Evolutionary conservation across 2,113 vertebrate genomes (phyloP), one percentile per base, ranked within the genome.

Genomic region (Perca flavescens): DNA sequence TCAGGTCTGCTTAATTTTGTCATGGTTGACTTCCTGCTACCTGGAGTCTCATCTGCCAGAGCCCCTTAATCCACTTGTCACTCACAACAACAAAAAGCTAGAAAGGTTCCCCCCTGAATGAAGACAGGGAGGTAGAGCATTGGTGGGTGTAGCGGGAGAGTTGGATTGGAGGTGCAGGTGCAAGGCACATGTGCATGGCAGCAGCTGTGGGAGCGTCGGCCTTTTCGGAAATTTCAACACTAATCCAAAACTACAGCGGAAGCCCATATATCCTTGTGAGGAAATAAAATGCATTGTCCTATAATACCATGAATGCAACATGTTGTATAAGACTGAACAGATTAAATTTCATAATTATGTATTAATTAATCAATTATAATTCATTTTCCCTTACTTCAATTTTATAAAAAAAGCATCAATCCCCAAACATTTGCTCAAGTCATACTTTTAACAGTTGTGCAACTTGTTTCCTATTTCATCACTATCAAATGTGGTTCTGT

Each of bases 1-100:
- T 95, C 93, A 90, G 86, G 85, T 95, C 89, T 74, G 88, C 91
- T 95, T 94, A 92, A 94, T 94, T 94, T 89, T 53, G 85, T 95
- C 92, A 91, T 86, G 92, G 63, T 84, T 89, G 75, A 92, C 83
- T 95, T 93, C 79, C 83, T 79, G 61, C 76, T 86, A 88, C 80
- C 85, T 52, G 40, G 15, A 52, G 74, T 82, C 74, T 47, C 82
- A 90, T 88, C 92, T 94, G 94, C 88, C 93, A 93, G 80, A 83
- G 88, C 80, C 47, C 84, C 89, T 95, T 92, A 90, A 93, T 91
- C 89, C 89, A 88, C 84, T 94, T 92, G 92, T 94, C 94, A 93
- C 88, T 94, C 90, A 91, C 58, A 25, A 80, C 88, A 73, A 93
- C 86, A 93, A 91, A 92, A 94, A 91, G 83, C 79, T 78, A 56